Percentiles rank a stretch among this genome's conserved stretches.
These are phyloP conservation scores for Montipora efflorescens DNA, from an alignment of 64 coral and sea anemone species.

Conservation along the genomic window DNA sequence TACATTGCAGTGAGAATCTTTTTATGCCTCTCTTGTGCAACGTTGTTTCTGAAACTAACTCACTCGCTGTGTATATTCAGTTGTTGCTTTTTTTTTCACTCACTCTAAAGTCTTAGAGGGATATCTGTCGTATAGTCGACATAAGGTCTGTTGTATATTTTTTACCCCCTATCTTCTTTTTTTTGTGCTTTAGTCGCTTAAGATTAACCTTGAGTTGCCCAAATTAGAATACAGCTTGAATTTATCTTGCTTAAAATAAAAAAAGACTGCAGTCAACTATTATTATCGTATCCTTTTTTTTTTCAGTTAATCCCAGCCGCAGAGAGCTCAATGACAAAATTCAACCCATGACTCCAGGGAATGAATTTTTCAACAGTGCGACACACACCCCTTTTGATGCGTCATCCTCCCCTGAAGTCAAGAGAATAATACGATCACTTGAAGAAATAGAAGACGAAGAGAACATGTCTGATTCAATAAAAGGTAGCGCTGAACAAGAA, in stretches of 20 bases:
- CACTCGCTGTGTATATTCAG: neutral
- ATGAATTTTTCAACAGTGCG: neutral
- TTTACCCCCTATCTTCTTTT: neutral
- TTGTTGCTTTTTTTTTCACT: no score
- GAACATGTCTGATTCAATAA: neutral
- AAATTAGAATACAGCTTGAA: no score
- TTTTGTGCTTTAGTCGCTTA: neutral
- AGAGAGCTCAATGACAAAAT: constrained; percentile 12
- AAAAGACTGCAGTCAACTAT: neutral
- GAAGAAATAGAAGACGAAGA: constrained; percentile 48
- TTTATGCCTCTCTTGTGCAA: neutral
- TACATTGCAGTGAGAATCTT: neutral
- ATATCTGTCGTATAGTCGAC: neutral
- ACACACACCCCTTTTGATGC: neutral
- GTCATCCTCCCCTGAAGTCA: neutral
- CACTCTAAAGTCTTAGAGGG: neutral
- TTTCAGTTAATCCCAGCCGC: constrained; percentile 19
- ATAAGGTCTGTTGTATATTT: neutral
- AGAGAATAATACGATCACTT: constrained; percentile 35
- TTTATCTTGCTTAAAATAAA: neutral
- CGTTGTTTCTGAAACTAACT: no score
- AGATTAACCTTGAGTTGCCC: no score
- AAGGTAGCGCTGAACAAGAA: neutral
- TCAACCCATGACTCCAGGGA: neutral
- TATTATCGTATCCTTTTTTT: neutral